Evolutionary conservation across 2,888 invertebrate species (phyloP), one percentile per base, ranked within the genome.

Genomic region (Lasioglossum villosulum): DNA sequence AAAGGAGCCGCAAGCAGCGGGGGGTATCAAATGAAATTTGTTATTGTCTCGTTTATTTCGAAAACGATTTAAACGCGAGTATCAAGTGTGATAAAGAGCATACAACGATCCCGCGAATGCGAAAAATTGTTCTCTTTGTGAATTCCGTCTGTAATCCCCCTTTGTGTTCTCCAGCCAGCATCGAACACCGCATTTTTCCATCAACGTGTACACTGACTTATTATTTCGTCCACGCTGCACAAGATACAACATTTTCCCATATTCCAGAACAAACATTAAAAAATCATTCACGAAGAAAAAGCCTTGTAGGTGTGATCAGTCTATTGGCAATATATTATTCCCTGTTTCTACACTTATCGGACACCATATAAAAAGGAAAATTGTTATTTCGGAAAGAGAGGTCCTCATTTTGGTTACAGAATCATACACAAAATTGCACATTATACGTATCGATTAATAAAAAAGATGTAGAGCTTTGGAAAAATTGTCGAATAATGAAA

Each of bases 11-110:
- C 30, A 5, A 10, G 23, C 52, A n/a, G 10, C 3, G 30, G 16
- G 30, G n/a, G 34, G 27, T 37, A 80, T 76, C 66, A 27, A 70
- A 52, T n/a, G 39, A n/a, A 52, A 80, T 48, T 75, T 39, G 16
- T 75, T 68, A 68, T 48, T 39, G 52, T 30, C 52, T 42, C 42
- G 2, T 66, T 68, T 80, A 68, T 80, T 48, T 52, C 39, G 30
- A 75, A 42, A 48, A 42, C 16, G 30, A 16, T 68, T 76, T 76
- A 80, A 48, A 80, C 63, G 68, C 30, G 75, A 70, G 75, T 76
- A 52, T 52, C 66, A 52, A 37, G 16, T 56, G 37, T 75, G 37
- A 19, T 45, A 80, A 48, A 34, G 16, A 30, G 75, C 30, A 16
- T 23, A 4, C 23, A 37, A n/a, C 19, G 48, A 68, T 34, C 30